These are phyloP conservation scores for Numenius arquata DNA, from an alignment of 2,113 vertebrate species.

Conservation along the genomic window DNA sequence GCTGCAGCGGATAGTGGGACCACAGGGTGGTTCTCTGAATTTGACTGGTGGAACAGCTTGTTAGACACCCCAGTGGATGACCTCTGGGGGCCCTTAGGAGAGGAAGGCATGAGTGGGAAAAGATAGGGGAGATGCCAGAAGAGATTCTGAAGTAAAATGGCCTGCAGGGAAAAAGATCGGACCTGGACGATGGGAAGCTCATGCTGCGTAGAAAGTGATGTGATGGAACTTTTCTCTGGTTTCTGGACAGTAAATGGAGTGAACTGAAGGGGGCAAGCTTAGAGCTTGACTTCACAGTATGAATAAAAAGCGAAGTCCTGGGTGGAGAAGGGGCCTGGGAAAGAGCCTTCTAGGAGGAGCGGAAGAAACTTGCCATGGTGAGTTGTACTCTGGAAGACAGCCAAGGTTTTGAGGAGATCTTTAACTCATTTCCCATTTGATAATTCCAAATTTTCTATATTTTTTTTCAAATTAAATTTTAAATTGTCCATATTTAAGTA, in stretches of 20 bases:
- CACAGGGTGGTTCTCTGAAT: neutral
- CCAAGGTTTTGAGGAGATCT: neutral
- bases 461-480: neutral
- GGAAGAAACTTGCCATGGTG: neutral
- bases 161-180: neutral
- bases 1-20: neutral
- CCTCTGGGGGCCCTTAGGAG: neutral
- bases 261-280: constrained; percentile 46
- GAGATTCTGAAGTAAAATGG: neutral
- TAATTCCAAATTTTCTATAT: neutral
- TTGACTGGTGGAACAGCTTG: neutral
- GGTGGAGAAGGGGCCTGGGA: neutral
- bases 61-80: neutral
- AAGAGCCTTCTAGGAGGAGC: neutral
- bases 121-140: neutral
- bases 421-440: neutral
- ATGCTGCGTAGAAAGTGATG: neutral
- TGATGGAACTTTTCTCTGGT: neutral
- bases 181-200: neutral
- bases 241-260: constrained; percentile 31
- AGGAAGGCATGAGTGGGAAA: neutral
- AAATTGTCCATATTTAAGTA: neutral
- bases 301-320: neutral
- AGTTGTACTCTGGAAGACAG: neutral
- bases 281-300: constrained; percentile 17